Evolutionary conservation across 2,113 vertebrate species (phyloP).

Genomic region (Psilopogon haemacephalus): DNA sequence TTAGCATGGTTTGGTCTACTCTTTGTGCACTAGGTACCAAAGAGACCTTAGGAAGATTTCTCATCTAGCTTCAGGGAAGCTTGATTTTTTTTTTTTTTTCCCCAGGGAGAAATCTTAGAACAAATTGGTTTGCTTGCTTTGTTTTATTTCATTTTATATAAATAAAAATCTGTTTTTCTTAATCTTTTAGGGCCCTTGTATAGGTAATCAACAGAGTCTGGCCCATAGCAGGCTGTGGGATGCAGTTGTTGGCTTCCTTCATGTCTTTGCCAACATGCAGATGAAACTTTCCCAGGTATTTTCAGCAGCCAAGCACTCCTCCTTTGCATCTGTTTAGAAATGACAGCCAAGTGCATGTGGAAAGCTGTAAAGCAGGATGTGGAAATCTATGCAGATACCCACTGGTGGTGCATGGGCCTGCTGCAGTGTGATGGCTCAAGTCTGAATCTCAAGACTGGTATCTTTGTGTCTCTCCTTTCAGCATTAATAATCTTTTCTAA

Average conservation of each 20-base stretch:
- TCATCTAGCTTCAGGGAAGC: neutral
- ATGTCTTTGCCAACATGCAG: conserved; percentile 99
- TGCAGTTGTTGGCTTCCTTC: conserved; percentile 95
- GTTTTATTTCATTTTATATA: neutral
- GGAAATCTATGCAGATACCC: neutral
- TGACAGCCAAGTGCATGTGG: neutral
- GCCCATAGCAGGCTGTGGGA: conserved; percentile 97
- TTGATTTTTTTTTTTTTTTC: neutral
- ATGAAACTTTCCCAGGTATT: conserved; percentile 98
- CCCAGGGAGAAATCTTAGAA: neutral
- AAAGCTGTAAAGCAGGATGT: neutral
- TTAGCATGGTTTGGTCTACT: neutral
- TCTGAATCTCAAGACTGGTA: neutral
- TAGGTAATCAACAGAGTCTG: conserved; percentile 96
- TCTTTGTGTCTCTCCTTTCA: neutral
- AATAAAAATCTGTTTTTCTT: neutral
- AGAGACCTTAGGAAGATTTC: neutral
- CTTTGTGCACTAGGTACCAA: neutral
- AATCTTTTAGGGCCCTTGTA: conserved; percentile 88
- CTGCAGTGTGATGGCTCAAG: neutral
- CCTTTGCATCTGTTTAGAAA: conserved; percentile 27
- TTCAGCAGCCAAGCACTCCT: conserved; percentile 31
- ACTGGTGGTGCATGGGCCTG: neutral
- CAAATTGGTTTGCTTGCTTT: neutral
- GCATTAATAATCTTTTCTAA: neutral